A percentile compares a stretch with the other conserved stretches of the same genome.
These are phyloP conservation scores for Phengaris alcon DNA, from an alignment of 2,888 invertebrate species.

Conservation along the genomic window DNA sequence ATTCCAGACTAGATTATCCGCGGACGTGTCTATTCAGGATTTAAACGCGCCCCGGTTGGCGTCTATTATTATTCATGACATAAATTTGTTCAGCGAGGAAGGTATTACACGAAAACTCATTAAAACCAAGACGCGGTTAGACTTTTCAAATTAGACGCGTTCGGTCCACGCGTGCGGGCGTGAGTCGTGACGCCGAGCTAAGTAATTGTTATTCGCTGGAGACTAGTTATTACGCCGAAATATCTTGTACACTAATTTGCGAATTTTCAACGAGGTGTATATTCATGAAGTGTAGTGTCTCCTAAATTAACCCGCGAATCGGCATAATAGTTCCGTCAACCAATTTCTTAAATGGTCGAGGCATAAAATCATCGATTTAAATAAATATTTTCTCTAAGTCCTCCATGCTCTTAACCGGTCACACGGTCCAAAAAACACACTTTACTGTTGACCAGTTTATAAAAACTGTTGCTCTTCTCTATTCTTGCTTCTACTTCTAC, in stretches of 20 bases:
- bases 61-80: conserved; percentile 77
- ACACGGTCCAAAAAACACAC: no score
- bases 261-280: conserved; percentile 13
- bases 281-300: background rate
- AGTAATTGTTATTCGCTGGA: conserved; percentile 69
- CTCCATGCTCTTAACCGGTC: no score
- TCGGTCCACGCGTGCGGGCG: conserved; percentile 74
- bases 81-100: conserved; percentile 73
- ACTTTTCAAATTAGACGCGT: conserved; percentile 78
- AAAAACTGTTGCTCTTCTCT: no score
- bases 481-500: no score
- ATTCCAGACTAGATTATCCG: conserved; percentile 65
- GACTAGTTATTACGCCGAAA: conserved; percentile 69
- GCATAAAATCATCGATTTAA: no score
- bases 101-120: conserved; percentile 78
- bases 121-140: conserved; percentile 75
- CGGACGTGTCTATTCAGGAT: conserved; percentile 68
- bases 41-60: conserved; percentile 69
- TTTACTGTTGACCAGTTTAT: no score
- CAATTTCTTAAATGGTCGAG: no score
- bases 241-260: conserved; percentile 56
- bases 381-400: no score
- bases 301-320: no score
- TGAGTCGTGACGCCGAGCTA: conserved; percentile 32
- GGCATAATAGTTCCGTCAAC: no score